These are phyloP conservation scores for Ceraclea dissimilis DNA, from an alignment of 2,888 invertebrate genomes.

Conservation along the genomic window DNA sequence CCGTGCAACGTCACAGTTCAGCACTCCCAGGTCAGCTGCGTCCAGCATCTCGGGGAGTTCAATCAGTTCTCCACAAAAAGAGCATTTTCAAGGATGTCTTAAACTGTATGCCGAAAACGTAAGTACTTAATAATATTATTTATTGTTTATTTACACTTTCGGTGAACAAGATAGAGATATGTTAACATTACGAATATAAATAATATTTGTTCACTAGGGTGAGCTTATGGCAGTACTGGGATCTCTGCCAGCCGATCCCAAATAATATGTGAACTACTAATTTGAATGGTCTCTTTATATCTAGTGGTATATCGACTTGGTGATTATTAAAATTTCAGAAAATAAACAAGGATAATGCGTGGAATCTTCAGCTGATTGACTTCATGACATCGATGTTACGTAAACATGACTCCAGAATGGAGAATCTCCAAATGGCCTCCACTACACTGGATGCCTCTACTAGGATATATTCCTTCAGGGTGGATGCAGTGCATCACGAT, in stretches of 20 bases:
- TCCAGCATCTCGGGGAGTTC: conserved; percentile 31
- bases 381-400: conserved; percentile 71
- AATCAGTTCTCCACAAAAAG: conserved; percentile 50
- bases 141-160: too few relatives aligned
- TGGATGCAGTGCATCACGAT: conserved; percentile 77
- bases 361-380: conserved; percentile 80
- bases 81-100: conserved; percentile 67
- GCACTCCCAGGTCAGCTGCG: conserved; percentile 28
- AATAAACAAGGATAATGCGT: conserved; percentile 84
- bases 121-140: conserved; percentile 30
- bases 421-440: conserved; percentile 71
- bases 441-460: conserved; percentile 82
- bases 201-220: too few relatives aligned
- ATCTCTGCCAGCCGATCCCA: too few relatives aligned
- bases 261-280: not conserved
- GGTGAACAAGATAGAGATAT: too few relatives aligned
- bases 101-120: conserved; percentile 77
- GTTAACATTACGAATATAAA: too few relatives aligned
- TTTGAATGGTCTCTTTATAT: too few relatives aligned
- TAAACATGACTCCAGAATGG: conserved; percentile 61
- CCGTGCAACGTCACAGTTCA: conserved; percentile 38
- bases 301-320: too few relatives aligned
- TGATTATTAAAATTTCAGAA: too few relatives aligned
- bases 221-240: too few relatives aligned
- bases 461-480: conserved; percentile 80